Evolutionary conservation across 2,797 vertebrate species (phyloP).

Genomic region (Botia kubotai): DNA sequence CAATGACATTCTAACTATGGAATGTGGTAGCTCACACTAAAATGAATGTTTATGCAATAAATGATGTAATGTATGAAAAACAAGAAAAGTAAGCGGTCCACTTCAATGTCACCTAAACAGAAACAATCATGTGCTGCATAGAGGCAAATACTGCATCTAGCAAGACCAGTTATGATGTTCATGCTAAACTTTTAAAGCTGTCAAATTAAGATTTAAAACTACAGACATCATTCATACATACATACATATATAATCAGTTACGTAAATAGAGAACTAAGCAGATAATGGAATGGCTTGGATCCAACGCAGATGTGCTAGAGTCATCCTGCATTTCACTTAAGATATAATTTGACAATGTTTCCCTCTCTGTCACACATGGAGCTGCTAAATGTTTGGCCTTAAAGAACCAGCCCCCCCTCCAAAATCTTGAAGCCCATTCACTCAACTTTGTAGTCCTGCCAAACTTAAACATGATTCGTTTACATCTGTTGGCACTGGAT

Average conservation of each 20-base stretch:
- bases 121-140: constrained; percentile 69
- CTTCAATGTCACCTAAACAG: constrained; percentile 59
- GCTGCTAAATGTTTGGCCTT: constrained; percentile 53
- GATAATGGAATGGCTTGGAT: constrained; percentile 58
- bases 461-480: constrained; percentile 71
- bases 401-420: constrained; percentile 20
- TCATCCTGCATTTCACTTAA: constrained; percentile 31
- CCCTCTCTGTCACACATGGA: constrained; percentile 51
- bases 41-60: constrained; percentile 61
- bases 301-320: constrained; percentile 39
- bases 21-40: constrained; percentile 68
- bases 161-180: constrained; percentile 58
- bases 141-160: constrained; percentile 69
- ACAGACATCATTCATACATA: constrained; percentile 59
- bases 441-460: constrained; percentile 70
- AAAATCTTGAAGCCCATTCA: constrained; percentile 42
- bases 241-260: constrained; percentile 46
- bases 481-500: constrained; percentile 71
- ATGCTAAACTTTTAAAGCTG: constrained; percentile 56
- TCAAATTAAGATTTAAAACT: constrained; percentile 52
- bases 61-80: constrained; percentile 50
- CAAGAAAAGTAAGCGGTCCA: constrained; percentile 63
- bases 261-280: constrained; percentile 65
- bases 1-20: constrained; percentile 76
- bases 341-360: constrained; percentile 66